Evolutionary conservation across 2,113 vertebrate genomes (phyloP).

Genomic region (Mastomys coucha): DNA sequence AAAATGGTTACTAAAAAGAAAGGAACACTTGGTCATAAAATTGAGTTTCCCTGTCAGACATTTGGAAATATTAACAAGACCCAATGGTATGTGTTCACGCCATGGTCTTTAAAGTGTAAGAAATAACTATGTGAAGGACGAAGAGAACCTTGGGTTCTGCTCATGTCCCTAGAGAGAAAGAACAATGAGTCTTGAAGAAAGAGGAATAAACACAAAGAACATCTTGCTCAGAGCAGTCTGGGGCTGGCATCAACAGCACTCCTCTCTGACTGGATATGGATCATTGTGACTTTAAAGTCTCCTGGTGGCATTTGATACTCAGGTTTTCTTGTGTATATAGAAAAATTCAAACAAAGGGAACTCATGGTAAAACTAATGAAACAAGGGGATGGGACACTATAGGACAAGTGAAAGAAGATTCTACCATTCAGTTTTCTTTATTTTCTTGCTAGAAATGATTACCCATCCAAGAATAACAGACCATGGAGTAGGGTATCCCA

Average conservation of each 20-base stretch:
- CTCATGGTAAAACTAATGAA: background rate
- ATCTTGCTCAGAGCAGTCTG: slow-evolving; percentile 20
- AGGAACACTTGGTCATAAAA: background rate
- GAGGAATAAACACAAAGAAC: background rate
- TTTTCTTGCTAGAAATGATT: slow-evolving; percentile 58
- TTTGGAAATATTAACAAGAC: background rate
- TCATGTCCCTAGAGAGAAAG: background rate
- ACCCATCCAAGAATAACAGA: slow-evolving; percentile 63
- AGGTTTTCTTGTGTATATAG: slow-evolving; percentile 37
- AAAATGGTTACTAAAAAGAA: background rate
- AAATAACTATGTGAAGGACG: background rate
- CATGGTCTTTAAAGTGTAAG: background rate
- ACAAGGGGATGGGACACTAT: fast-evolving
- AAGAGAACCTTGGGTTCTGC: background rate
- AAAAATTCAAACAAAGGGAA: slow-evolving; percentile 56
- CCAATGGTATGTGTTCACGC: background rate
- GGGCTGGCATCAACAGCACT: fast-evolving
- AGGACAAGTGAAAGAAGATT: background rate
- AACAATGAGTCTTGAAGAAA: background rate
- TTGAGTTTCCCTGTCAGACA: background rate
- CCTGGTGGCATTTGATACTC: background rate
- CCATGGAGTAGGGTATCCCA: slow-evolving; percentile 49
- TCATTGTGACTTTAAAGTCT: background rate
- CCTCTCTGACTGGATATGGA: background rate
- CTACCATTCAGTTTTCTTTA: slow-evolving; percentile 54